Percentiles rank a stretch among this genome's conserved stretches.
Evolutionary conservation across 1,140 invertebrate genomes (phyloP).

Genomic region (Drosophila leontia): DNA sequence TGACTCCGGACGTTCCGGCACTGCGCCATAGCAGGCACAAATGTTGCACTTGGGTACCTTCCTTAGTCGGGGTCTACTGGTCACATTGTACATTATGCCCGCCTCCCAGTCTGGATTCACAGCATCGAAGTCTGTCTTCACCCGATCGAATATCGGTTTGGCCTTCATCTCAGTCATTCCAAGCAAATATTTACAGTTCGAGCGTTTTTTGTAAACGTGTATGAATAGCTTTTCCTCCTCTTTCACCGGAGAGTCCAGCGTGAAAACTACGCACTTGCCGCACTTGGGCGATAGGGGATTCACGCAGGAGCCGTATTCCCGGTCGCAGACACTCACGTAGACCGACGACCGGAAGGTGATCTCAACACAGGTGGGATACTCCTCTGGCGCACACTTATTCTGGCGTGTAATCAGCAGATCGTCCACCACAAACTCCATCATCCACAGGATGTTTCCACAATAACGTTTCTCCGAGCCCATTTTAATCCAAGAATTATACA

Average conservation of each 20-base stretch:
- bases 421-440: slow-evolving; percentile 80
- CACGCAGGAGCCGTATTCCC: slow-evolving; percentile 69
- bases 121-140: slow-evolving; percentile 62
- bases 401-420: slow-evolving; percentile 71
- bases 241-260: slow-evolving; percentile 64
- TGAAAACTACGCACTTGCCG: slow-evolving; percentile 76
- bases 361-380: slow-evolving; percentile 78
- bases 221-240: slow-evolving; percentile 67
- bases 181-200: slow-evolving; percentile 74
- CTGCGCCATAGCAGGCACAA: slow-evolving; percentile 59
- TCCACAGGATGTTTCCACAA: slow-evolving; percentile 60
- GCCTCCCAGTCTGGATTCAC: slow-evolving; percentile 67
- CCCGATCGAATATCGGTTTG: slow-evolving; percentile 73
- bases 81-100: slow-evolving; percentile 26
- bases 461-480: slow-evolving; percentile 5
- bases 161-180: slow-evolving; percentile 66
- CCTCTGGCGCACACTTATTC: slow-evolving; percentile 78
- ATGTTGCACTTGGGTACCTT: slow-evolving; percentile 37
- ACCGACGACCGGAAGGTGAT: slow-evolving; percentile 71
- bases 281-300: slow-evolving; percentile 52
- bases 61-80: background rate
- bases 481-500: background rate
- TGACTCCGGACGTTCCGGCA: slow-evolving; percentile 48
- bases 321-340: slow-evolving; percentile 64
- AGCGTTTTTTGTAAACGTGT: slow-evolving; percentile 75